Evolutionary conservation across 2,888 invertebrate genomes (phyloP).

Genomic region (Ashinkailepas kermadecensis): DNA sequence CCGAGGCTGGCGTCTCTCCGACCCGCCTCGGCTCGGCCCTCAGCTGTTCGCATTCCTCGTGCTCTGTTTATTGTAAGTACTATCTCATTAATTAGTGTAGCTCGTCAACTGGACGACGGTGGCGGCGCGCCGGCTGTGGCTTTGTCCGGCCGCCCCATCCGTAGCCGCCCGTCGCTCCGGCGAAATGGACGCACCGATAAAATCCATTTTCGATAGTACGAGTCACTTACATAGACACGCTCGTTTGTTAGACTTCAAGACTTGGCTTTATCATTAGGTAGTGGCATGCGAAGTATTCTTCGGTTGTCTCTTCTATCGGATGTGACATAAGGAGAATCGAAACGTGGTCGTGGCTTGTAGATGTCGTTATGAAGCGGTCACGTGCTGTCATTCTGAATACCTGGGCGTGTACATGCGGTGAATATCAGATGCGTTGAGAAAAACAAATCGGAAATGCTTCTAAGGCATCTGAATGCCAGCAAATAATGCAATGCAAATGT

Average conservation of each 20-base stretch:
- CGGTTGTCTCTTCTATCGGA: not conserved
- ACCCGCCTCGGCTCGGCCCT: not conserved
- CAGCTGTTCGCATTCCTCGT: not conserved
- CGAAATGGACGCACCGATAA: not conserved
- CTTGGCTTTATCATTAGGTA: constrained; percentile 12
- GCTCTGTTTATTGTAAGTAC: constrained; percentile 20
- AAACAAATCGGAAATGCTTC: too few relatives aligned
- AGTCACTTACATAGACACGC: constrained; percentile 20
- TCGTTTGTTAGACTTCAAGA: constrained; percentile 14
- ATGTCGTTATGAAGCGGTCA: too few relatives aligned
- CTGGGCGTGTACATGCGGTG: too few relatives aligned
- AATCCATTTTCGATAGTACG: constrained; percentile 19
- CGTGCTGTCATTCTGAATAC: too few relatives aligned
- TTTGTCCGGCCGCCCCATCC: not conserved
- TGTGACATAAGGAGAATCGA: constrained; percentile 15
- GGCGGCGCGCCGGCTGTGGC: not conserved
- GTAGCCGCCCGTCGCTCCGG: not conserved
- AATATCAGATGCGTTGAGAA: too few relatives aligned
- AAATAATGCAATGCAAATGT: too few relatives aligned
- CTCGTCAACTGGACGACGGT: not conserved
- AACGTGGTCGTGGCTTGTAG: not conserved
- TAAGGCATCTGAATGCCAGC: too few relatives aligned
- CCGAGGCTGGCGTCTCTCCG: too few relatives aligned
- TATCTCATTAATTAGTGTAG: constrained; percentile 19
- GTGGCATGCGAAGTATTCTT: not conserved